These are phyloP conservation scores for Metopia argyrocephala DNA, from an alignment of 2,888 invertebrate genomes.

Conservation along the genomic window DNA sequence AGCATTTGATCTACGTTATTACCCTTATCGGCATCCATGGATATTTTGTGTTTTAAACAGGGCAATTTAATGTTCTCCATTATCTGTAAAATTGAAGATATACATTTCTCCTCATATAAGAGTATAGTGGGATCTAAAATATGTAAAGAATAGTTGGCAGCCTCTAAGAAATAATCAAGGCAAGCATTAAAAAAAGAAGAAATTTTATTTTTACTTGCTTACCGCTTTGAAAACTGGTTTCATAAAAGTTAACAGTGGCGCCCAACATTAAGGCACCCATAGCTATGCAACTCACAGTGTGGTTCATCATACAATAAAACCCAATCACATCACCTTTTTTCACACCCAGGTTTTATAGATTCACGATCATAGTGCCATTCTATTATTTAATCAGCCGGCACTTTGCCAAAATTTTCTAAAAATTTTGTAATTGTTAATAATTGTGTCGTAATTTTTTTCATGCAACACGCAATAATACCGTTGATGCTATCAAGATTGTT, in stretches of 20 bases:
- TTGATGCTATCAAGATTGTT: too few relatives aligned
- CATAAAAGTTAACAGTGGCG: constrained; percentile 61
- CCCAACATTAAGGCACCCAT: constrained; percentile 61
- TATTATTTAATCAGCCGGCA: constrained; percentile 25
- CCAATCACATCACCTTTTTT: constrained; percentile 56
- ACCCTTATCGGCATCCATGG: constrained; percentile 9
- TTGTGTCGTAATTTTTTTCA: not conserved
- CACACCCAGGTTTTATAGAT: constrained; percentile 55
- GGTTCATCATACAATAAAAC: constrained; percentile 53
- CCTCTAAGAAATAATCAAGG: constrained; percentile 22
- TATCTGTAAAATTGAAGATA: constrained; percentile 17
- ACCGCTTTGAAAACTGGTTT: constrained; percentile 59
- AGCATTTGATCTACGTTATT: constrained; percentile 18
- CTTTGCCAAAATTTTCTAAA: constrained; percentile 8
- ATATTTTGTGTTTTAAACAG: constrained; percentile 37
- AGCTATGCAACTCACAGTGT: constrained; percentile 45
- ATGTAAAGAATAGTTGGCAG: constrained; percentile 37
- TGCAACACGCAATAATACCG: constrained; percentile 11
- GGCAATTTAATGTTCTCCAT: constrained; percentile 35
- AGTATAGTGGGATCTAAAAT: constrained; percentile 58
- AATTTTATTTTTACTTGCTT: not conserved
- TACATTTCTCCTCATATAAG: constrained; percentile 60
- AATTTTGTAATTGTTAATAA: constrained; percentile 28
- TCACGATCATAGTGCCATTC: constrained; percentile 61
- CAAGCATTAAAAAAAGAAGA: not conserved